Base-by-base conservation (phyloP, 2,888 invertebrate species). In the Ornithoptera alexandrae region DNA sequence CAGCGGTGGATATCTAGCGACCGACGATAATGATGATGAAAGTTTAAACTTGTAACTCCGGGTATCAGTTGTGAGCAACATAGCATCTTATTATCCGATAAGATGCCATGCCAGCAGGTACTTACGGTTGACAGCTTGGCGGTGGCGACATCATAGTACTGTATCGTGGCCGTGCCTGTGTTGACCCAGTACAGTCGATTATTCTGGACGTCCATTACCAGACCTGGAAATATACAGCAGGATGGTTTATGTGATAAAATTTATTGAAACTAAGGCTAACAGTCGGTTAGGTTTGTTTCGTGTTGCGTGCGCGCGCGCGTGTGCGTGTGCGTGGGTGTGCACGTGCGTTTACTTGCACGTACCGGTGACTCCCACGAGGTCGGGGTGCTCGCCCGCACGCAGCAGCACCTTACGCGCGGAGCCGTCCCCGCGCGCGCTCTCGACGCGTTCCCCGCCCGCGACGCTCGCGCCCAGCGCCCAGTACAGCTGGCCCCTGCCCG, bases 181-280 rank as follows among this genome's bases (percentile, higher is more conserved):
- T 89, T 88, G 69, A 90, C 83, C 95, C 96, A 97, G 89, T 97
- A 97, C 69, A 98, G 85, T 2, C 94, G 93, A 72, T 93, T 87
- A 1, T 87, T 84, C 36, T 89, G 89, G 70, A 93, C 84, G 83
- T 96, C 96, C 79, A 95, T 85, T 18, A 93, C 90, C 77, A 96
- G 81, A 81, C 95, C 95, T 93, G 91, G 67, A 10, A 39, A 2
- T 39, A 39, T 39, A 39, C 10, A 39, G 8, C 8, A 39, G 39
- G 10, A 10, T 39, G 39, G 10, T 39, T 39, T 39, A 39, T 39
- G 39, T 39, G 39, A 39, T 10, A 39, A 39, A 39, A 39, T 39
- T 8, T 6, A 39, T 8, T 39, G 39, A 39, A 10, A 39, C 39
- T 39, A 39, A 39, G 1, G 1, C 39, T 8, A 39, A 10, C 8